Conservation (phyloP, 2,113 vertebrate species). For the Haliaeetus leucogaster region DNA sequence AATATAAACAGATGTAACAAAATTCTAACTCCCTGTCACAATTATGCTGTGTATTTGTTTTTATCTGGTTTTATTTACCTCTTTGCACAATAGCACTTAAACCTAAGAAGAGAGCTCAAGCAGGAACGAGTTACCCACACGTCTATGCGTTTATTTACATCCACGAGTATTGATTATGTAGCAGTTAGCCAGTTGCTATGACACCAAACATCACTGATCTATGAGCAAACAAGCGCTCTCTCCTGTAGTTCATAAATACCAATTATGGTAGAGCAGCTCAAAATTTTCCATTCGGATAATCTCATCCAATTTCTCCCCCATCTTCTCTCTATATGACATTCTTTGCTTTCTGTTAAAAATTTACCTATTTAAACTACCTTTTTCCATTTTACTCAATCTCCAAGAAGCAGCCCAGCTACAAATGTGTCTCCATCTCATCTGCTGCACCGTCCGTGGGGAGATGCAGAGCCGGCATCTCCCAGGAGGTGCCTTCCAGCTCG, state of each 20-base stretch:
- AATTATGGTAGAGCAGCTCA: background rate
- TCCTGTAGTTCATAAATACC: background rate
- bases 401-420: background rate
- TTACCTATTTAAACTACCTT: background rate
- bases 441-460: accelerated
- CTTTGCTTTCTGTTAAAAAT: background rate
- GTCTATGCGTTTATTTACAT: accelerated
- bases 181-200: background rate
- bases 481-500: accelerated
- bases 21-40: background rate
- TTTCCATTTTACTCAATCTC: accelerated
- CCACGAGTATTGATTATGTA: background rate
- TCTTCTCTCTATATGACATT: accelerated
- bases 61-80: accelerated
- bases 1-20: accelerated
- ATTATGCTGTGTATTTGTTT: accelerated
- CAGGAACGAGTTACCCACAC: background rate
- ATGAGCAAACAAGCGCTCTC: background rate
- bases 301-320: background rate
- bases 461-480: background rate
- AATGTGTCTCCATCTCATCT: accelerated
- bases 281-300: background rate
- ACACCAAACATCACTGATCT: background rate
- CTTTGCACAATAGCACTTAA: background rate
- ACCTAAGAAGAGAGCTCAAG: background rate